These are phyloP conservation scores for Pterobdella sp. DNA, from an alignment of 2,888 invertebrate species.

Conservation along the genomic window DNA sequence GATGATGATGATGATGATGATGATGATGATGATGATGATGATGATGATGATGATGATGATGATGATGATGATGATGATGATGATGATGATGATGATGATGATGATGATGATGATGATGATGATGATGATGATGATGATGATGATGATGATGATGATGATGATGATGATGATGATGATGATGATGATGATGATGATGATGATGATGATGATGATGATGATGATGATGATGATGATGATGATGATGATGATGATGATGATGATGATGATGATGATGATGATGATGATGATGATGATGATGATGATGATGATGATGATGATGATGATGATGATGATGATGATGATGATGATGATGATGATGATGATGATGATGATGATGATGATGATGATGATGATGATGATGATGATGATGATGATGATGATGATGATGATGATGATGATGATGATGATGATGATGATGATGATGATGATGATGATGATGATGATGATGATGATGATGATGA, in stretches of 20 bases:
- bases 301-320: constrained; percentile 1
- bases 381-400: constrained; percentile 1
- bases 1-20: constrained; percentile 3
- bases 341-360: constrained; percentile 1
- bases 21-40: background rate
- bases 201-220: constrained; percentile 3
- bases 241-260: constrained; percentile 19
- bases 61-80: constrained; percentile 4
- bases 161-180: too few relatives aligned
- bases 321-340: constrained; percentile 3
- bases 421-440: constrained; percentile 1
- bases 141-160: background rate
- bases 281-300: constrained; percentile 10
- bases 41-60: constrained; percentile 2
- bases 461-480: constrained; percentile 1
- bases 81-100: background rate
- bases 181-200: background rate
- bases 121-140: background rate
- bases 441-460: constrained; percentile 1
- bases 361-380: constrained; percentile 1
- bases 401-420: constrained; percentile 1
- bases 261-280: constrained; percentile 16
- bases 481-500: constrained; percentile 1
- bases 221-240: constrained; percentile 16
- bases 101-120: background rate